Conservation (phyloP, 1,140 invertebrate genomes). For the Drosophila persimilis region DNA sequence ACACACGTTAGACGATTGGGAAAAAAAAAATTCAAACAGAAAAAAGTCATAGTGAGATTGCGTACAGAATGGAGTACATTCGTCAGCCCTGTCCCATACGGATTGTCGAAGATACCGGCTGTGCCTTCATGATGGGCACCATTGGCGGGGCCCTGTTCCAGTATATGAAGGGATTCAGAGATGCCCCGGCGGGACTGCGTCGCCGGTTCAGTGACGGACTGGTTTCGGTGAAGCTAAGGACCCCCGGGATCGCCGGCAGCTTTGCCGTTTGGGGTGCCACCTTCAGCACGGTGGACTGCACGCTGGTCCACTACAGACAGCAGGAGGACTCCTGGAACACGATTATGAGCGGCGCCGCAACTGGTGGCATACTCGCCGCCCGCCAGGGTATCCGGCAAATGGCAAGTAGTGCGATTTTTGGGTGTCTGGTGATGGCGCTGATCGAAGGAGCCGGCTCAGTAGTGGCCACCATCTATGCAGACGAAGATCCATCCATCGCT, state of each 20-base stretch:
- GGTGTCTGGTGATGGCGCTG: slow-evolving; percentile 64
- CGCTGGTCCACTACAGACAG: slow-evolving; percentile 55
- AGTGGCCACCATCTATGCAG: slow-evolving; percentile 66
- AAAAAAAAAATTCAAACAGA: no score
- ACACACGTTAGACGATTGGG: no score
- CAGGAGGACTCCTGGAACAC: slow-evolving; percentile 68
- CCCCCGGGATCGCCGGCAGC: slow-evolving; percentile 59
- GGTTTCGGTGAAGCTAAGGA: slow-evolving; percentile 59
- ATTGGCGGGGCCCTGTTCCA: slow-evolving; percentile 66
- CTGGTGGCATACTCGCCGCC: slow-evolving; percentile 62
- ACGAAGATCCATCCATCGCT: slow-evolving; percentile 1
- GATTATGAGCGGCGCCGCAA: slow-evolving; percentile 62
- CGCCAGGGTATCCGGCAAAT: slow-evolving; percentile 69
- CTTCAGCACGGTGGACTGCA: slow-evolving; percentile 67
- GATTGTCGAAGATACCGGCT: slow-evolving; percentile 69
- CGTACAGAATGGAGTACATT: slow-evolving; percentile 53
- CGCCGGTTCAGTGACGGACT: slow-evolving; percentile 58
- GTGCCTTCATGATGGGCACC: slow-evolving; percentile 68
- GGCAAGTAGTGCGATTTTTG: slow-evolving; percentile 64
- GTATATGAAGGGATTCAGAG: slow-evolving; percentile 59
- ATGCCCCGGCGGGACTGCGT: slow-evolving; percentile 49
- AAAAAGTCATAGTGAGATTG: no score
- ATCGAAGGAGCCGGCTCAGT: slow-evolving; percentile 62
- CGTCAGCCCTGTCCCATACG: slow-evolving; percentile 70
- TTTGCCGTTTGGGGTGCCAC: slow-evolving; percentile 70